phyloP scores from a whole-genome alignment of 2,888 invertebrate species.

The Pseudanteris insignis region DNA sequence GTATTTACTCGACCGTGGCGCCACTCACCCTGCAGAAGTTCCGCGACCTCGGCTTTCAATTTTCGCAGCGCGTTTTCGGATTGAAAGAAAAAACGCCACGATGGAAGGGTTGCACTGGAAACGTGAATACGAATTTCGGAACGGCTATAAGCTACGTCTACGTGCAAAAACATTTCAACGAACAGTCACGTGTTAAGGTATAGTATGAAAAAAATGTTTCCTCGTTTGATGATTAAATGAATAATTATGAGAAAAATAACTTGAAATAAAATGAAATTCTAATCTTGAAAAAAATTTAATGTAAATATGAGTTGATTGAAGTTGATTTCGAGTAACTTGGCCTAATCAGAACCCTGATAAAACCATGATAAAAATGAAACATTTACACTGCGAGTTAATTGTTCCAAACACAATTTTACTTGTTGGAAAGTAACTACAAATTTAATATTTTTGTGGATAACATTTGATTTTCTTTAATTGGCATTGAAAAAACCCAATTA shows the following conservation, averaged over 20 bases:
- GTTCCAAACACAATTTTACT: too few species aligned
- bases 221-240: neutral
- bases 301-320: too few species aligned
- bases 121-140: constrained; percentile 74
- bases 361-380: too few species aligned
- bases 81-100: constrained; percentile 73
- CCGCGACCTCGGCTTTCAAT: constrained; percentile 73
- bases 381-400: too few species aligned
- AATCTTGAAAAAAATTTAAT: constrained; percentile 1
- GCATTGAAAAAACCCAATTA: too few species aligned
- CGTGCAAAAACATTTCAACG: constrained; percentile 72
- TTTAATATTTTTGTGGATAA: too few species aligned
- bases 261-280: neutral
- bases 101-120: constrained; percentile 74
- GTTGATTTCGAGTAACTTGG: too few species aligned
- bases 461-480: too few species aligned
- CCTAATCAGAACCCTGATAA: too few species aligned
- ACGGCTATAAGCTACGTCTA: constrained; percentile 75
- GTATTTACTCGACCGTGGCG: constrained; percentile 73
- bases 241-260: neutral
- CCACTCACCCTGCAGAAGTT: constrained; percentile 71
- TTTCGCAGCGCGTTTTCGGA: constrained; percentile 74
- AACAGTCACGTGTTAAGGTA: constrained; percentile 70
- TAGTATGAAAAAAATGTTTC: neutral
- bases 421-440: too few species aligned